Evolutionary conservation across 2,113 vertebrate genomes (phyloP).

Genomic region (Pelusios castaneus): DNA sequence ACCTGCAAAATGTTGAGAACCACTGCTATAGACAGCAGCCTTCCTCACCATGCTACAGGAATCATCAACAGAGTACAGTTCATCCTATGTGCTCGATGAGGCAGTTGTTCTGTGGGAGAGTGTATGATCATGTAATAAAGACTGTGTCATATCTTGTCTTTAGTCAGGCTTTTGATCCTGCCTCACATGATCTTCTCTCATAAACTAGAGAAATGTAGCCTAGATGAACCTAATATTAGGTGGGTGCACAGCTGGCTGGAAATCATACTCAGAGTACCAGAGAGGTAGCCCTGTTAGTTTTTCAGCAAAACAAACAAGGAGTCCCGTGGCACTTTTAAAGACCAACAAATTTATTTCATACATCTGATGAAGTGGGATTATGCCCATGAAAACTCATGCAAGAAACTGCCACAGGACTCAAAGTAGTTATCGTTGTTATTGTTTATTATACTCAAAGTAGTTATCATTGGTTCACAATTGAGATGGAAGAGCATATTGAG

Average conservation of each 20-base stretch:
- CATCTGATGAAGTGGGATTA: too few species aligned
- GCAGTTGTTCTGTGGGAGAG: not conserved
- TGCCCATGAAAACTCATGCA: too few species aligned
- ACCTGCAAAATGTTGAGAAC: too few species aligned
- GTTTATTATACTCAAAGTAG: not conserved
- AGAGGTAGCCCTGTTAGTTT: too few species aligned
- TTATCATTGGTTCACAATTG: not conserved
- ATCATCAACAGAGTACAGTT: not conserved
- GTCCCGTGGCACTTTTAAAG: too few species aligned
- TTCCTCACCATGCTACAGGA: not conserved
- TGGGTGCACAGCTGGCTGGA: not conserved
- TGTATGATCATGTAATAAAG: not conserved
- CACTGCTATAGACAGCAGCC: not conserved
- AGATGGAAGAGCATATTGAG: not conserved
- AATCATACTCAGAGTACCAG: not conserved
- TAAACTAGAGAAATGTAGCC: not conserved
- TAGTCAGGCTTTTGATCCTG: not conserved
- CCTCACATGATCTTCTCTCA: not conserved
- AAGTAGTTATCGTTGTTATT: too few species aligned
- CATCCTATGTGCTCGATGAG: accelerated
- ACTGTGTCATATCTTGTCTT: not conserved
- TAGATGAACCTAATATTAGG: not conserved
- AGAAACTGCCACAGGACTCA: too few species aligned
- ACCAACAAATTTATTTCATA: too few species aligned
- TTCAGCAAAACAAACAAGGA: too few species aligned